Evolutionary conservation across 1,140 invertebrate genomes (phyloP), one percentile per base, ranked within the genome.

Genomic region (Cydia strobilella): DNA sequence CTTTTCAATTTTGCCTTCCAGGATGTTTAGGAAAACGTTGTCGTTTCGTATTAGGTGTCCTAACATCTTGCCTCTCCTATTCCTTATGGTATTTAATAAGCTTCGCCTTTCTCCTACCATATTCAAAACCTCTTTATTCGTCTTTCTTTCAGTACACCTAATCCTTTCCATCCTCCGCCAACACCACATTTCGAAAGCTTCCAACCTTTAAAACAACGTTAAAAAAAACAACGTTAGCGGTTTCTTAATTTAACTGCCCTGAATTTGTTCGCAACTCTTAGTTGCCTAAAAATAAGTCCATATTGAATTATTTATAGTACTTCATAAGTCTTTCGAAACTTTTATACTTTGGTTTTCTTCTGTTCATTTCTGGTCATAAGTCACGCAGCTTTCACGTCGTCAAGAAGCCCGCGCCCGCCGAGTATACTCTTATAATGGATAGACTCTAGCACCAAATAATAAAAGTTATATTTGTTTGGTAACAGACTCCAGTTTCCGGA

Each of bases 301-400:
- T 59, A 59, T 59, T 59, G 20, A 59, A 59, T 23, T 59, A 59
- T 59, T 59, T 59, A 59, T 59, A 23, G 54, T 59, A 20, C n/a
- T 59, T 23, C 27, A 35, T 35, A 35, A 69, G 65, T 35, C 6
- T 65, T 27, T 65, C 15, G 27, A 69, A 59, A 35, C 65, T 69
- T 69, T 59, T 59, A 59, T 59, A 59, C 54, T 23, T 59, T 42
- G 27, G 65, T 39, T 69, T 42, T 39, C 65, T 39, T 35, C 65
- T n/a, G 65, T 39, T 69, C 65, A 23, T 69, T 69, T 39, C 18
- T 35, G 15, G 6, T n/a, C 65, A 69, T 69, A 69, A 69, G 27
- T 69, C 65, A 69, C 54, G 54, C 65, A 69, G 42, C 15, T 69
- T 69, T 69, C 31, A 69, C 35, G 10, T 35, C 15, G 65, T 31